Percentiles rank a stretch among this genome's conserved stretches.
Conservation (phyloP, 2,113 vertebrate species). For the Collichthys lucidus region DNA sequence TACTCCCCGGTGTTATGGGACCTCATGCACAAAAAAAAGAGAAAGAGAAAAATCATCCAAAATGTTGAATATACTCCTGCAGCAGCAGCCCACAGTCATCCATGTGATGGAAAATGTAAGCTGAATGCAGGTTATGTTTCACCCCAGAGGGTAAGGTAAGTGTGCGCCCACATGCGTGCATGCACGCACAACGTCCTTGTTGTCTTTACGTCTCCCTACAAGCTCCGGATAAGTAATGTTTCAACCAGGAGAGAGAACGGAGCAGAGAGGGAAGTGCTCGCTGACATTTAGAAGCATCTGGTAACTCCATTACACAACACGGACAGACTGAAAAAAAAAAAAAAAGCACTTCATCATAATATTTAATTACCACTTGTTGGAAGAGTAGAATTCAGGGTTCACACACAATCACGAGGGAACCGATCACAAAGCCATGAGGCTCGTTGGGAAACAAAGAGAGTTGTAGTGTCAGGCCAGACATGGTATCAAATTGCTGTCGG, state of each 20-base stretch:
- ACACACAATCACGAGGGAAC: background rate
- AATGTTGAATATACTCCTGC: slow-evolving; percentile 23
- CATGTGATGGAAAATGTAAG: slow-evolving; percentile 36
- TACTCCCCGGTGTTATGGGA: slow-evolving; percentile 13
- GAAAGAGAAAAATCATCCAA: slow-evolving; percentile 11
- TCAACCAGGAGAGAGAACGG: slow-evolving; percentile 44
- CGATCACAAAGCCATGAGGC: background rate
- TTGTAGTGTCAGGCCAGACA: background rate
- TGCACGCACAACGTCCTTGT: slow-evolving; percentile 32
- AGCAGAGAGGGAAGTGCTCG: slow-evolving; percentile 57
- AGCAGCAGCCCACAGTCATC: slow-evolving; percentile 29
- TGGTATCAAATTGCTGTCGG: slow-evolving; percentile 45
- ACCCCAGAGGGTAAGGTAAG: slow-evolving; percentile 28
- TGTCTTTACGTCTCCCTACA: slow-evolving; percentile 27
- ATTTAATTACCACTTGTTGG: slow-evolving; percentile 55
- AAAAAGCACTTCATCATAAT: slow-evolving; percentile 32
- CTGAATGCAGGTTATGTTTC: slow-evolving; percentile 44
- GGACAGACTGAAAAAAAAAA: slow-evolving; percentile 26
- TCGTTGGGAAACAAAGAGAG: slow-evolving; percentile 19
- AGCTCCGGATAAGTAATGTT: slow-evolving; percentile 57
- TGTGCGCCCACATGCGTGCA: background rate
- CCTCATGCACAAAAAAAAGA: slow-evolving; percentile 5
- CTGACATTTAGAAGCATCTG: slow-evolving; percentile 72
- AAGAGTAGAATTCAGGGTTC: background rate
- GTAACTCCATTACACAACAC: slow-evolving; percentile 68